Percentiles rank a stretch among this genome's conserved stretches.
Evolutionary conservation across 2,113 vertebrate species (phyloP).

Genomic region (Ptilorrhoa leucosticta): DNA sequence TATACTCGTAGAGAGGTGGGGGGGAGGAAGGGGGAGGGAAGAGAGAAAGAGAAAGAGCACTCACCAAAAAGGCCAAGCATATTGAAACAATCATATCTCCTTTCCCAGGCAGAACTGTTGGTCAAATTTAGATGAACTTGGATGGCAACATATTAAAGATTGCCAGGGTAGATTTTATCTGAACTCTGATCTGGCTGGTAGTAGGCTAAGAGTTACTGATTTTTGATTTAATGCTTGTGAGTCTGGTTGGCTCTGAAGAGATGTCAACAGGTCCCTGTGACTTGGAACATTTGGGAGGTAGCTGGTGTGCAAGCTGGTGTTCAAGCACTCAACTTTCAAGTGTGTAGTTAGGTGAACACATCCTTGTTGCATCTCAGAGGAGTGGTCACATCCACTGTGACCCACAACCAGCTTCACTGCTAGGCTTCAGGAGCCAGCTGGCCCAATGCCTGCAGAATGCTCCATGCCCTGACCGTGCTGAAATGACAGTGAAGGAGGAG

Average conservation of each 20-base stretch:
- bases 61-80: background rate
- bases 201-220: background rate
- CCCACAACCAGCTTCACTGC: background rate
- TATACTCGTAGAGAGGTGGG: background rate
- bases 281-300: fast-evolving
- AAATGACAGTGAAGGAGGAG: background rate
- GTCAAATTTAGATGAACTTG: background rate
- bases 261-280: background rate
- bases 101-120: background rate
- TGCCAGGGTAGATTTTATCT: background rate
- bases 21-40: no score
- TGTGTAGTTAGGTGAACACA: background rate
- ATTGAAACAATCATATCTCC: background rate
- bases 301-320: background rate
- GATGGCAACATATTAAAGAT: background rate
- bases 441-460: background rate
- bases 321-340: background rate
- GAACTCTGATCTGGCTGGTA: background rate
- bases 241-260: background rate
- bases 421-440: background rate
- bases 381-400: background rate
- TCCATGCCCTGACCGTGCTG: background rate
- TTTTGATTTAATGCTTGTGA: background rate
- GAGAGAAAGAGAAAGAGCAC: background rate
- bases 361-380: background rate